These are phyloP conservation scores for Pao palembangensis DNA, from an alignment of 2,113 vertebrate species.

Conservation along the genomic window DNA sequence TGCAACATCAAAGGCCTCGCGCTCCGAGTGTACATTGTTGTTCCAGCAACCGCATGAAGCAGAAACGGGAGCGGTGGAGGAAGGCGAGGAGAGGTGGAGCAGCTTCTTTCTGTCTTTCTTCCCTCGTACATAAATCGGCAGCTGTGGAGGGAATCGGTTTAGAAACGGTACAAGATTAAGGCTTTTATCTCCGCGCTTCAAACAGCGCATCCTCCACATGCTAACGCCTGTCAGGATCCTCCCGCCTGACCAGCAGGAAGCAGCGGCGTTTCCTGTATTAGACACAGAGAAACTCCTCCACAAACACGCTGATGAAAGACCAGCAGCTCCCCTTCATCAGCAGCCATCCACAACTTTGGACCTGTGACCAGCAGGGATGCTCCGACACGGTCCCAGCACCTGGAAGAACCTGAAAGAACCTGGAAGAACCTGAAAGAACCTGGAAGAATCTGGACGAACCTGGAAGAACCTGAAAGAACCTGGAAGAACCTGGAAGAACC, in stretches of 20 bases:
- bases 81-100: slow-evolving; percentile 52
- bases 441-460: no score
- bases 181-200: slow-evolving; percentile 72
- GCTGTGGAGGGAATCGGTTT: slow-evolving; percentile 59
- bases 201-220: slow-evolving; percentile 54
- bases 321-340: not conserved
- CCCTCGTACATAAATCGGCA: slow-evolving; percentile 53
- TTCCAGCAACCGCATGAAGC: slow-evolving; percentile 75
- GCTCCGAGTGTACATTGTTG: slow-evolving; percentile 74
- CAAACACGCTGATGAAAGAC: slow-evolving; percentile 12
- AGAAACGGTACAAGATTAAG: slow-evolving; percentile 63
- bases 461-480: no score
- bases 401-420: no score
- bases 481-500: no score
- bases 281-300: slow-evolving; percentile 33
- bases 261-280: slow-evolving; percentile 12
- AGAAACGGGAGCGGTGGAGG: slow-evolving; percentile 49
- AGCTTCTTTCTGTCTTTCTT: slow-evolving; percentile 42
- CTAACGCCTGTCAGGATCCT: slow-evolving; percentile 39
- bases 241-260: slow-evolving; percentile 44
- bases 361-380: no score
- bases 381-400: no score
- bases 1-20: slow-evolving; percentile 68
- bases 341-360: no score
- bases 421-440: no score